Base-by-base conservation (phyloP, 2,888 invertebrate genomes). In the Dermolepida albohirtum region DNA sequence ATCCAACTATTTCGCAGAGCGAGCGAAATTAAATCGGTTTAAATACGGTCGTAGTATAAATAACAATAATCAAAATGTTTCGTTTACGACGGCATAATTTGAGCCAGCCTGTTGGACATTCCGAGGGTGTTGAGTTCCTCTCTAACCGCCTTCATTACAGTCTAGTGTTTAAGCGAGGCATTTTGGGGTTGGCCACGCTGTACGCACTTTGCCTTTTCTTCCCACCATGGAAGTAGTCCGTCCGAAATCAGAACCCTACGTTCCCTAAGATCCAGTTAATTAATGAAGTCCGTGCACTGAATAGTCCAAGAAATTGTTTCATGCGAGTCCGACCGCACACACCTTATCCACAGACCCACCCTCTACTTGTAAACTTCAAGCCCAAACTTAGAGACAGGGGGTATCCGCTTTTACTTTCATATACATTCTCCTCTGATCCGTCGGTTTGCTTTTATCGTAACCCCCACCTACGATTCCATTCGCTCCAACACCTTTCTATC, bases 241-340 rank as follows among this genome's bases (percentile, higher is more conserved):
- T 51, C 49, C 63, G 63, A 39, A 27, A 29, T 12, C 49, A 5
- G 41, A 50, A n/a, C 40, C 49, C 50, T 50, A 12, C 40, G 14
- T 7, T 39, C 44, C 50, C 57, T 67, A 67, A 69, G 73, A 71
- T 73, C 71, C 72, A 71, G 73, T 72, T 74, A 74, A 74, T 74
- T 74, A 74, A 73, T 72, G 73, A 73, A 72, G 72, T 72, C 73
- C 68, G 62, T 64, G 65, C 63, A 52, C 49, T 67, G 67, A 64
- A 66, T 65, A 62, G 63, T 67, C 63, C 64, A 71, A 70, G 70
- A 73, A 70, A 71, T 70, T 71, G 71, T 69, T 70, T 71, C 66
- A 69, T 70, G 66, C 67, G 47, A 72, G 68, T 72, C 67, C 64
- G 65, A 66, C 54, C 63, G 65, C 70, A 64, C 47, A 22, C 57